Evolutionary conservation across 1,140 invertebrate genomes (phyloP).

Genomic region (Penaeus vannamei): DNA sequence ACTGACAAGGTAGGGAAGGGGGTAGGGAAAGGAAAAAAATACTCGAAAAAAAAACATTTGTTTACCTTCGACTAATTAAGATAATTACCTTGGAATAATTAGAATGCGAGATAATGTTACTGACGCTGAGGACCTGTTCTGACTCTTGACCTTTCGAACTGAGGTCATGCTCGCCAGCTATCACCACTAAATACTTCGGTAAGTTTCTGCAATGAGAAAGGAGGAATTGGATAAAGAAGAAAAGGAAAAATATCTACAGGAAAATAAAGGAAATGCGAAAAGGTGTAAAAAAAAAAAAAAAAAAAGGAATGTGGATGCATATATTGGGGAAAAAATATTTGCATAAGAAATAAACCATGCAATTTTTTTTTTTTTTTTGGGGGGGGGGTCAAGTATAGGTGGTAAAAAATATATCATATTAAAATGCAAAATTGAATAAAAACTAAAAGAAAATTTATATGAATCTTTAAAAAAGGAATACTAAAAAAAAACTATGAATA

Average conservation of each 20-base stretch:
- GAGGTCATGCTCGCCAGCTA: slow-evolving; percentile 45
- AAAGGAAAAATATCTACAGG: neutral
- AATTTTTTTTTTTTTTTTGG: too few relatives aligned
- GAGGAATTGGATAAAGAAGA: too few relatives aligned
- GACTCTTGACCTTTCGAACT: neutral
- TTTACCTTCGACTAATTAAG: neutral
- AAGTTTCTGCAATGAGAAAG: neutral
- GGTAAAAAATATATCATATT: too few relatives aligned
- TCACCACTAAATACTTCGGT: slow-evolving; percentile 20
- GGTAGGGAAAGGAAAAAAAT: too few relatives aligned
- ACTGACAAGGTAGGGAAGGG: neutral
- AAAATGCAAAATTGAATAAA: too few relatives aligned
- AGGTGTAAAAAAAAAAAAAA: neutral
- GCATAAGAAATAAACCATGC: too few relatives aligned
- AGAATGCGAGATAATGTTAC: neutral
- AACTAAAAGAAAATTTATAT: too few relatives aligned
- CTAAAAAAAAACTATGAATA: too few relatives aligned
- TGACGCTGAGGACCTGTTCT: slow-evolving; percentile 29
- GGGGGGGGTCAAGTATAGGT: too few relatives aligned
- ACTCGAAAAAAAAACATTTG: neutral
- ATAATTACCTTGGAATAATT: slow-evolving; percentile 43
- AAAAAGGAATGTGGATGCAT: neutral
- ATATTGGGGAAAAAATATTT: too few relatives aligned
- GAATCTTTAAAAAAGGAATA: too few relatives aligned
- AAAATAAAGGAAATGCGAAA: neutral